Base-by-base conservation (phyloP, 2,113 vertebrate species). In the Cariama cristata region DNA sequence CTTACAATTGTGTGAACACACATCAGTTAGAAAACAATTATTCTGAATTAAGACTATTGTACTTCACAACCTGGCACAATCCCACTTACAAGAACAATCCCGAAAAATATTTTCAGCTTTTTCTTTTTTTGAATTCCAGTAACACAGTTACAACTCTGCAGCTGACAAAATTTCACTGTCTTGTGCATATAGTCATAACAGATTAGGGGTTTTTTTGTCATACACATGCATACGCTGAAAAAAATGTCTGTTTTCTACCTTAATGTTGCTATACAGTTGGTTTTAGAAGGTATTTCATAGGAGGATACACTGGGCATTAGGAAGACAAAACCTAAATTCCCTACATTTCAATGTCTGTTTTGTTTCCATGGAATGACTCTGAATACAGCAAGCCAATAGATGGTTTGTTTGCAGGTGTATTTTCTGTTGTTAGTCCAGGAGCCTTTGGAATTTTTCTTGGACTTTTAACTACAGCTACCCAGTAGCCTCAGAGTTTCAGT, bases 171-270 rank as follows among this genome's bases (percentile, higher is more conserved):
- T 38, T 28, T n/a, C 76, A 38, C 17, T 74, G 71, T 68, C 33
- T n/a, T 28, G 11, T 49, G 52, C 30, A 56, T 22, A 19, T 74
- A 45, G 42, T 68, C 28, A 21, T 47, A 73, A 45, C 6, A 58
- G 4, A 69, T n/a, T 14, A 14, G 5, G 5, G 2, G 3, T 0
- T 1, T 9, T 56, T 60, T 38, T 24, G 21, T 47, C 45, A n/a
- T 15, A 60, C 12, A 30, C 26, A 30, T 16, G 8, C 14, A 60
- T 5, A 42, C 11, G 13, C 8, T 32, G 30, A 76, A 74, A 76
- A 4, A 56, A 49, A 38, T 27, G 2, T 17, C 40, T 44, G 33
- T 33, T 79, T 88, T 56, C 79, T 86, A 58, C 11, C n/a, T 56
- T 67, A 50, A 23, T 20, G 24, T 16, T 81, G 15, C 21, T 35